phyloP scores from a whole-genome alignment of 1,140 invertebrate species.

The Lineus longissimus region DNA sequence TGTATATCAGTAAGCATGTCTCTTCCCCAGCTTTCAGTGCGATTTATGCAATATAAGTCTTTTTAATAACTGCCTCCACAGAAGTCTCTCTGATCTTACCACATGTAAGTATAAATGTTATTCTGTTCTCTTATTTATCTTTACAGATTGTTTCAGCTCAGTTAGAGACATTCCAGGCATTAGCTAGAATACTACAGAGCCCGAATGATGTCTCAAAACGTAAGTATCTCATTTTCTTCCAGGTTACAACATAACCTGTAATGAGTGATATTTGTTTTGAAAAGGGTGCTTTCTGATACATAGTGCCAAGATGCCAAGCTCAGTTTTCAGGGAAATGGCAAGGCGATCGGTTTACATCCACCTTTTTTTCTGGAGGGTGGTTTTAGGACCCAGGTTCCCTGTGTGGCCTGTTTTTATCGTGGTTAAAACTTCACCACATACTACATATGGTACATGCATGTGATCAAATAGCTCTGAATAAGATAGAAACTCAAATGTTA shows the following conservation, averaged over 20 bases:
- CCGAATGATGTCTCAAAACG: conserved; percentile 28
- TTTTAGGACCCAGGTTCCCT: neutral
- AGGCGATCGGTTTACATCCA: neutral
- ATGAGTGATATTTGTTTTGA: neutral
- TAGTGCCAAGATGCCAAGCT: neutral
- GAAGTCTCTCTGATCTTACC: no score
- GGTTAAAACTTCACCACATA: no score
- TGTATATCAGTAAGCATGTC: no score
- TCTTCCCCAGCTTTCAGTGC: no score
- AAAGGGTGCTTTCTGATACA: neutral
- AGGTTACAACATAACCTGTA: no score
- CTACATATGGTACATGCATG: no score
- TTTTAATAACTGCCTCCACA: no score
- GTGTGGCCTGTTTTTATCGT: no score
- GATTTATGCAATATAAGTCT: no score
- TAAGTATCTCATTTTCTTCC: conserved; percentile 3
- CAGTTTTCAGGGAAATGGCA: neutral
- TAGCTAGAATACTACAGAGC: conserved; percentile 38
- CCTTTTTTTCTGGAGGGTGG: neutral
- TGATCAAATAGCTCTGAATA: no score
- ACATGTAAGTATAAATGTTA: no score
- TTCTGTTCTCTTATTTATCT: conserved; percentile 15
- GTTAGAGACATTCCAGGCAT: conserved; percentile 37
- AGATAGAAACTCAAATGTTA: neutral
- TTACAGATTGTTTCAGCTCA: conserved; percentile 42